Evolutionary conservation across 2,113 vertebrate species (phyloP), one percentile per base, ranked within the genome.

Genomic region (Tragelaphus buxtoni): DNA sequence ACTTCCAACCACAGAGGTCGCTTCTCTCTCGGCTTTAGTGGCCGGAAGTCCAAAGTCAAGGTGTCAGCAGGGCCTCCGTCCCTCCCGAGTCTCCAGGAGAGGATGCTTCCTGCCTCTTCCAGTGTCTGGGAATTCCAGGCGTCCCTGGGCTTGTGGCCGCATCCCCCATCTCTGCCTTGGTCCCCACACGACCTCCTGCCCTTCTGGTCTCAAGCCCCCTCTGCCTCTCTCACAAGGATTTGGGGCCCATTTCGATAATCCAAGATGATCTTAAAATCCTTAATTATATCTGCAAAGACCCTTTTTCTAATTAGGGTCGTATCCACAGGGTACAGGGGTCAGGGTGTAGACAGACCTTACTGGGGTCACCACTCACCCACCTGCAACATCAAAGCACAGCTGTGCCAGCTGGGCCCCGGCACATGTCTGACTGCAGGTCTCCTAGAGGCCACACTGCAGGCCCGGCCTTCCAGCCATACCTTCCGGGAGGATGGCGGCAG

Each of bases 391-490:
- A 16, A 5, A 16, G 45, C 24, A 9, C n/a, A 8, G 45, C 45
- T 0, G n/a, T 18, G 82, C 5, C 32, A 2, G 8, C 24, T 4
- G 45, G 22, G 42, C 9, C 18, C 0, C 2, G 16, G 80, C 63
- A 35, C 3, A 2, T 0, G 5, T 32, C 53, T 5, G 9, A 17
- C 53, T 3, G 7, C 22, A 0, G 16, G 32, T 5, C 42, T 51
- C 51, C 51, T 1, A 3, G 32, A 0, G 4, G 32, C 55, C 17
- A 7, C 32, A 0, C 32, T 9, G 1, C 0, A 5, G 32, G 53
- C 3, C 0, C 0, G 26, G 17, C 24, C 16, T 39, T 49, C 3
- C 22, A 28, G 65, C 24, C 2, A 1, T 0, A 0, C 7, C 69
- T 18, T 10, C 4, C 1, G 35, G 28, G 10, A 92, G 42, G 5